Conservation (phyloP, 2,113 vertebrate species). For the Chunga burmeisteri region DNA sequence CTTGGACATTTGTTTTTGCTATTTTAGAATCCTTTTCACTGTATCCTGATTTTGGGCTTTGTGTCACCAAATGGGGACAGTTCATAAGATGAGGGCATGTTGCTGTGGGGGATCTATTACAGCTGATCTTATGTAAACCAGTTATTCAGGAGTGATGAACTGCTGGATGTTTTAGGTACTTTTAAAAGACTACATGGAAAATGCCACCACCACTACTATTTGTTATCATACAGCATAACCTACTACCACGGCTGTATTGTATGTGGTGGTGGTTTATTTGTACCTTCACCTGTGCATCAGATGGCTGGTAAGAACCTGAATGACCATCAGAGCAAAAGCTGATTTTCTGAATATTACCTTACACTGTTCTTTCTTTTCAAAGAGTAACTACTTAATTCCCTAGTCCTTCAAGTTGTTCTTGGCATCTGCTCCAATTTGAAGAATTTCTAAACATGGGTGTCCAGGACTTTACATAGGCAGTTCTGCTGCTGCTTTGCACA, state of each 20-base stretch:
- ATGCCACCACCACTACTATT: too few species aligned
- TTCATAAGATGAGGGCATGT: accelerated
- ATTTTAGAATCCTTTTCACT: not conserved
- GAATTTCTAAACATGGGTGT: not conserved
- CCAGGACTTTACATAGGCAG: not conserved
- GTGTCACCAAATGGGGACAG: not conserved
- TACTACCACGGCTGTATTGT: accelerated
- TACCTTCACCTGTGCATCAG: not conserved
- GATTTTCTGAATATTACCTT: not conserved
- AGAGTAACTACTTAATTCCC: not conserved
- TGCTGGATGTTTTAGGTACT: not conserved
- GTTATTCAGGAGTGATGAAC: not conserved
- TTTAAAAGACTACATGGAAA: not conserved
- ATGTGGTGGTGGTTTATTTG: not conserved
- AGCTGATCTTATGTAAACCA: not conserved
- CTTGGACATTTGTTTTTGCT: not conserved
- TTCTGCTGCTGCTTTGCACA: not conserved
- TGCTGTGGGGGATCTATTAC: accelerated
- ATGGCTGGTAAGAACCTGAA: not conserved
- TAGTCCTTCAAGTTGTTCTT: not conserved
- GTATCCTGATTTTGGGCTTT: not conserved
- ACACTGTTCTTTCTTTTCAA: not conserved
- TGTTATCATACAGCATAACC: not conserved
- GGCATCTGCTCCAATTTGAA: not conserved
- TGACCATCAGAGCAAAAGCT: not conserved